Conservation (phyloP, 2,888 invertebrate genomes). For the Drosophila parthenogenetica region DNA sequence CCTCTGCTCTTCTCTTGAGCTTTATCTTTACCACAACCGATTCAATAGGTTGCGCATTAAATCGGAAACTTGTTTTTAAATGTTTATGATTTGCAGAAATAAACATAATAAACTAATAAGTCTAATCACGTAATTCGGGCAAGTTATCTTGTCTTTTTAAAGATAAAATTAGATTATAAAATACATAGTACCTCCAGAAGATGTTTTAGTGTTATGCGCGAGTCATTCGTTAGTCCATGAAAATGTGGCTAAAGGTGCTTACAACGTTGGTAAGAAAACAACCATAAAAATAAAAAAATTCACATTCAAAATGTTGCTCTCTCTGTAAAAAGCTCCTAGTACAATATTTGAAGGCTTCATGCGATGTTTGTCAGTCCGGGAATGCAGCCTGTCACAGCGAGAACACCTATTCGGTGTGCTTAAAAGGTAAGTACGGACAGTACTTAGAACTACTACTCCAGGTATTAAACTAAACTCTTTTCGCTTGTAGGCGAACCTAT, state of each 20-base stretch:
- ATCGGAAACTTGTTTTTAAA: not conserved
- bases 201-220: slow-evolving; percentile 27
- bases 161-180: slow-evolving; percentile 31
- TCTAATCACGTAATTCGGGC: slow-evolving; percentile 5
- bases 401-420: slow-evolving; percentile 58
- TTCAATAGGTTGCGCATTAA: too few relatives aligned
- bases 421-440: slow-evolving; percentile 25
- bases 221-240: slow-evolving; percentile 7
- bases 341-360: slow-evolving; percentile 35
- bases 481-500: slow-evolving; percentile 37
- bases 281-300: not conserved
- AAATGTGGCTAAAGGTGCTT: slow-evolving; percentile 16
- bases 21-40: too few relatives aligned
- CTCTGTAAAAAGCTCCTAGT: slow-evolving; percentile 41
- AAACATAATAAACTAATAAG: slow-evolving; percentile 7
- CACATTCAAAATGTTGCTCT: not conserved
- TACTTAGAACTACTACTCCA: not conserved
- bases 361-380: slow-evolving; percentile 53
- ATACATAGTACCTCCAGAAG: not conserved
- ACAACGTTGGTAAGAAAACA: slow-evolving; percentile 12
- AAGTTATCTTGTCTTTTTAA: slow-evolving; percentile 28
- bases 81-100: slow-evolving; percentile 1
- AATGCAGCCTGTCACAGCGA: slow-evolving; percentile 59
- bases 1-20: too few relatives aligned
- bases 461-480: too few relatives aligned